Evolutionary conservation across 2,113 vertebrate species (phyloP).

Genomic region (Tachycineta bicolor): DNA sequence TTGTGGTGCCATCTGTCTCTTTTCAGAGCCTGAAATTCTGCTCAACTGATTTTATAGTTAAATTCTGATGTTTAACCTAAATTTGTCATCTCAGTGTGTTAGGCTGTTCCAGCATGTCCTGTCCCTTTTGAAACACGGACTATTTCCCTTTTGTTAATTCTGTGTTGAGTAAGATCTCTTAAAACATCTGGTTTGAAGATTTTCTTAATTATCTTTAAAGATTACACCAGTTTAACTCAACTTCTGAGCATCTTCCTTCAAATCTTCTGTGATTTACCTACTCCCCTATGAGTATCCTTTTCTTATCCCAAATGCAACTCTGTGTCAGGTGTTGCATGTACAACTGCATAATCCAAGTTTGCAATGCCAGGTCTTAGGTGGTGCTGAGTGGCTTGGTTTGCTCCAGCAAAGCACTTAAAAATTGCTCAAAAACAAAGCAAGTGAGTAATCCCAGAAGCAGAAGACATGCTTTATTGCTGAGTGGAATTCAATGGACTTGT

Average conservation of each 20-base stretch:
- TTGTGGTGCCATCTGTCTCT: neutral
- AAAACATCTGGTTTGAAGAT: neutral
- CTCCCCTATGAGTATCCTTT: neutral
- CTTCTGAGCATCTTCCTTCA: neutral
- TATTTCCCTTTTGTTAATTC: neutral
- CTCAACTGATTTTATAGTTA: neutral
- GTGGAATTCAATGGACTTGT: constrained; percentile 35
- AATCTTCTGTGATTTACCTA: neutral
- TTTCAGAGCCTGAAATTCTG: neutral
- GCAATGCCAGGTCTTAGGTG: neutral
- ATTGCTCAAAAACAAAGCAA: neutral
- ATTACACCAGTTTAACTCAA: neutral
- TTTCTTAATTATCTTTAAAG: neutral
- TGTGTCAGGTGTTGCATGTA: neutral
- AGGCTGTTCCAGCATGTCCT: neutral
- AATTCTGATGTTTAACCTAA: neutral
- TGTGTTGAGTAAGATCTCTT: neutral
- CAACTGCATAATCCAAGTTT: neutral
- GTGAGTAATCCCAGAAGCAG: constrained; percentile 44
- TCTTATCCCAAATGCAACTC: neutral
- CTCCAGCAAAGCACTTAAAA: neutral
- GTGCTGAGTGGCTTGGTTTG: neutral
- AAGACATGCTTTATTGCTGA: constrained; percentile 9
- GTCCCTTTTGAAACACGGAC: neutral
- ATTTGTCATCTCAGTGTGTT: neutral